A percentile compares a stretch with the other conserved stretches of the same genome.
phyloP scores from a whole-genome alignment of 35 echinoderm and acorn worm species.

The Ophiothrix spiculata region DNA sequence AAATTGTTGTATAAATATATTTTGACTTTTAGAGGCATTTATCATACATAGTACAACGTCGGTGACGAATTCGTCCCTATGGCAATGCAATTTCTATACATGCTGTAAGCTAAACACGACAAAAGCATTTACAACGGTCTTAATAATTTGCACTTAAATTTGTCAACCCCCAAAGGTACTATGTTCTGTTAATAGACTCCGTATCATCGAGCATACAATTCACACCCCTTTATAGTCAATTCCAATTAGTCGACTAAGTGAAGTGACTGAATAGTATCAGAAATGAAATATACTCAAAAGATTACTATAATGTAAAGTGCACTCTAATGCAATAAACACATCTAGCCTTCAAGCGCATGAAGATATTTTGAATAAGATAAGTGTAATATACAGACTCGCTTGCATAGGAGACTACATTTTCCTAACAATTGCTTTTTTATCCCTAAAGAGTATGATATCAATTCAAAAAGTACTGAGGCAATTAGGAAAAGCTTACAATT shows the following conservation, averaged over 20 bases:
- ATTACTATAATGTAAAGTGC: not conserved
- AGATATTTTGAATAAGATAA: not conserved
- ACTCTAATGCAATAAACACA: not conserved
- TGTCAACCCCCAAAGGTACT: not conserved
- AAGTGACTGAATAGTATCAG: not conserved
- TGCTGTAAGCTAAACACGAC: not conserved
- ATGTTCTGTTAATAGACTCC: not conserved
- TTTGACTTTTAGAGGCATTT: not conserved
- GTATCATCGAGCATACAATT: not conserved
- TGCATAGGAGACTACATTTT: not conserved
- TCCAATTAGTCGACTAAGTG: constrained; percentile 8
- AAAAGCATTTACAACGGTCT: not conserved
- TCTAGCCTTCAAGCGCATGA: not conserved
- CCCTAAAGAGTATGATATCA: no score
- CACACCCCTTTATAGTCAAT: constrained; percentile 2
- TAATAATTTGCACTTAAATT: not conserved
- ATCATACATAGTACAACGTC: not conserved
- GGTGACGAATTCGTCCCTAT: no score
- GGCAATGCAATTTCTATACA: no score
- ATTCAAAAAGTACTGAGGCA: no score
- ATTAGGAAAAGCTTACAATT: no score
- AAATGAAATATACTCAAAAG: not conserved
- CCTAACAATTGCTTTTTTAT: not conserved
- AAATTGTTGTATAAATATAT: not conserved
- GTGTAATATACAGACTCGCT: not conserved